Evolutionary conservation across 2,797 vertebrate genomes (phyloP).

Genomic region (Microctenopoma stevenorrisi): DNA sequence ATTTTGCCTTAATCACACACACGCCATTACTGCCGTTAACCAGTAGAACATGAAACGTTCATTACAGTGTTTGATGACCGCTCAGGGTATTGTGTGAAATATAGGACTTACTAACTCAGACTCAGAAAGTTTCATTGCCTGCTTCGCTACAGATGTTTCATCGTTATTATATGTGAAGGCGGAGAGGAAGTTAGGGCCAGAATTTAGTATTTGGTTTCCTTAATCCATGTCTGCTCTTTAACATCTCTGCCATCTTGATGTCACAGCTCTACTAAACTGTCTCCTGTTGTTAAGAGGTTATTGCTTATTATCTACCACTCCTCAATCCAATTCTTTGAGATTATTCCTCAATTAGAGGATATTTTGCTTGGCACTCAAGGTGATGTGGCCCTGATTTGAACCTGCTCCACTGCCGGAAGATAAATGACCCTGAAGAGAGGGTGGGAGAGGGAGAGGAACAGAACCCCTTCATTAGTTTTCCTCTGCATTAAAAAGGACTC

Average conservation of each 20-base stretch:
- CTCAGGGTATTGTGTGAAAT: too few relatives aligned
- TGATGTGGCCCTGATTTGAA: constrained; percentile 71
- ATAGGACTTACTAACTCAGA: too few relatives aligned
- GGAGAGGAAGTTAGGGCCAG: too few relatives aligned
- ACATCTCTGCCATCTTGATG: constrained; percentile 61
- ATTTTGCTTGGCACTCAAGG: constrained; percentile 59
- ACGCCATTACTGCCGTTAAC: too few relatives aligned
- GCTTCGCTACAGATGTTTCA: too few relatives aligned
- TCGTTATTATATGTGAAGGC: too few relatives aligned
- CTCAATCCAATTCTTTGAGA: constrained; percentile 68
- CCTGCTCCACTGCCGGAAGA: constrained; percentile 56
- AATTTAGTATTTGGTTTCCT: constrained; percentile 42
- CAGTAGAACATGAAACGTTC: too few relatives aligned
- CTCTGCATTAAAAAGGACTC: constrained; percentile 50
- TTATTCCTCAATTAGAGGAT: constrained; percentile 78
- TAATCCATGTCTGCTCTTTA: constrained; percentile 40
- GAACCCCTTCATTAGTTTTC: constrained; percentile 55
- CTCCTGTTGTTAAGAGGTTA: constrained; percentile 72
- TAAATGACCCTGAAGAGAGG: constrained; percentile 61
- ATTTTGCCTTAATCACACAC: too few relatives aligned
- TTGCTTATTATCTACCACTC: constrained; percentile 74
- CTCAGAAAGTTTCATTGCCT: too few relatives aligned
- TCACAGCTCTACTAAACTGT: constrained; percentile 66
- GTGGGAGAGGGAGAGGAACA: constrained; percentile 19
- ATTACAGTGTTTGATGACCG: too few relatives aligned